Evolutionary conservation across 2,888 invertebrate species (phyloP).

Genomic region (Cephalotes varians): DNA sequence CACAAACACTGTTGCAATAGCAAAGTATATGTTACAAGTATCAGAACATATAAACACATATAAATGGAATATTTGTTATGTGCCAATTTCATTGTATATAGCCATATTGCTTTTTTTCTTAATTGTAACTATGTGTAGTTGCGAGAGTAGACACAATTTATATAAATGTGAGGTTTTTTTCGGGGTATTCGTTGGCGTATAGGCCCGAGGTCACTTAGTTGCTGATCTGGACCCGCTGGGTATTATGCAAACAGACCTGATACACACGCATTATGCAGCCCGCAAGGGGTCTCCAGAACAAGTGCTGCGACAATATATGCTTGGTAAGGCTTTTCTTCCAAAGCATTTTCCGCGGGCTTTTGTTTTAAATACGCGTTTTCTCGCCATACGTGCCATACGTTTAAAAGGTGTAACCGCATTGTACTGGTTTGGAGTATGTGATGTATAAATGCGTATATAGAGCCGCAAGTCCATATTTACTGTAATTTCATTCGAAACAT

Average conservation of each 20-base stretch:
- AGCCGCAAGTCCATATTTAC: slow-evolving; percentile 6
- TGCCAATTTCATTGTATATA: slow-evolving; percentile 13
- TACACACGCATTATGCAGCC: slow-evolving; percentile 86
- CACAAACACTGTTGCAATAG: neutral
- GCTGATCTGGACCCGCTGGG: slow-evolving; percentile 97
- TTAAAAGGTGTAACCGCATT: slow-evolving; percentile 53
- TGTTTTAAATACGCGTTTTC: slow-evolving; percentile 57
- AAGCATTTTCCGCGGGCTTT: slow-evolving; percentile 67
- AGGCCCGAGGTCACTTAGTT: slow-evolving; percentile 97
- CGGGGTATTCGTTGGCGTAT: slow-evolving; percentile 83
- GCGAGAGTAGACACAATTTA: slow-evolving; percentile 56
- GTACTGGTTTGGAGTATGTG: slow-evolving; percentile 27
- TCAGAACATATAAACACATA: neutral
- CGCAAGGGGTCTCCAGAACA: slow-evolving; percentile 88
- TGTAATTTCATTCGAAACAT: slow-evolving; percentile 35
- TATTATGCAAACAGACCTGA: slow-evolving; percentile 92
- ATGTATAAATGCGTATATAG: slow-evolving; percentile 6
- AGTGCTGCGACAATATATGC: slow-evolving; percentile 89
- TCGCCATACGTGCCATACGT: slow-evolving; percentile 52
- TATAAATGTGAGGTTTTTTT: slow-evolving; percentile 73
- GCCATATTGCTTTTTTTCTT: slow-evolving; percentile 26
- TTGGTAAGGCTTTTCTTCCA: slow-evolving; percentile 87
- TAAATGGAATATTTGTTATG: neutral
- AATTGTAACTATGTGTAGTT: slow-evolving; percentile 46
- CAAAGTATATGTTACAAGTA: neutral